These are phyloP conservation scores for Phymatocera aterrima DNA, from an alignment of 2,888 invertebrate species.

Conservation along the genomic window DNA sequence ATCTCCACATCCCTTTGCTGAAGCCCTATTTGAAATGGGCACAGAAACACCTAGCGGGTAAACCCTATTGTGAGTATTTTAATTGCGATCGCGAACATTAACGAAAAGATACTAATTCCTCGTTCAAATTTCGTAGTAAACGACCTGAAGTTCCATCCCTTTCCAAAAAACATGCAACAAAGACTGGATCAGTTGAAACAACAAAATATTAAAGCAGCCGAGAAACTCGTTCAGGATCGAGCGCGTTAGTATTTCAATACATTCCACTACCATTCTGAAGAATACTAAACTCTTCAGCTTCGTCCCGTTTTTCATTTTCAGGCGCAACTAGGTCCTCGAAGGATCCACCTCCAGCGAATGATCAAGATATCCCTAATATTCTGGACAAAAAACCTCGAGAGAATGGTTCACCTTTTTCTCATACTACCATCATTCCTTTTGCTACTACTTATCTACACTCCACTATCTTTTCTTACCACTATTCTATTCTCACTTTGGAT, in stretches of 20 bases:
- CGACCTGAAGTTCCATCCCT: conserved; percentile 61
- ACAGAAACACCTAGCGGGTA: conserved; percentile 54
- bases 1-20: conserved; percentile 53
- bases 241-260: not conserved
- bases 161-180: conserved; percentile 59
- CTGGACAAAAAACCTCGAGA: not conserved
- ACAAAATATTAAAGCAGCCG: conserved; percentile 56
- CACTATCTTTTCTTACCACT: not conserved
- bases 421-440: not conserved
- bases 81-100: not conserved
- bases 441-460: not conserved
- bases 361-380: not conserved
- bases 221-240: not conserved
- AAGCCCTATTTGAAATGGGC: conserved; percentile 65
- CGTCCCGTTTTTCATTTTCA: not conserved
- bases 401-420: not conserved
- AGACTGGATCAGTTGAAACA: conserved; percentile 58
- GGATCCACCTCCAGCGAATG: not conserved
- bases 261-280: not conserved
- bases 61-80: conserved; percentile 58
- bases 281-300: not conserved
- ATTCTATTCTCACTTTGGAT: not conserved
- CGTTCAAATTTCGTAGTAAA: conserved; percentile 6
- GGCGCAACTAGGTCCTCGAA: not conserved
- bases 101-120: not conserved